Base-by-base conservation (phyloP, 2,797 vertebrate species). In the Tamandua tetradactyla region DNA sequence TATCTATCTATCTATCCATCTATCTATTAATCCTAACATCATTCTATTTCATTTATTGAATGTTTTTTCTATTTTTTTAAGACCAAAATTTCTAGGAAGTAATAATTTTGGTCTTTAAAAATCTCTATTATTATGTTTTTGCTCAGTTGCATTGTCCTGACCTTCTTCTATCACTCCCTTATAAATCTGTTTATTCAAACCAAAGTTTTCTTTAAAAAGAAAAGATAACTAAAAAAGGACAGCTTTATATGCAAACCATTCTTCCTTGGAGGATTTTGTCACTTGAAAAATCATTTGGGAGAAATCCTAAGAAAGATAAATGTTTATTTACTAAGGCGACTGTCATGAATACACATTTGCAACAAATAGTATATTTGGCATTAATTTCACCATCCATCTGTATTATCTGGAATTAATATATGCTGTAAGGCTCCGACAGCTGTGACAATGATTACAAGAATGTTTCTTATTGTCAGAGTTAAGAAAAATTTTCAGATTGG, bases 201-300 rank as follows among this genome's bases (percentile, higher is more conserved):
- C 32, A 75, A 7, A 91, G 74, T 83, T 35, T 71, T 95, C 88
- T 94, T 78, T 76, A 80, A 68, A 68, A 79, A 15, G 25, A 80
- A 92, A 92, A 68, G 1, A 83, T 72, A 78, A 32, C 32, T 42
- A 1, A 0, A 35, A 82, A 86, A 52, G 40, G 85, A 86, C 37
- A 72, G 11, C 15, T 64, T 85, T 49, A 11, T 27, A 12, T 52
- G 35, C 72, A 23, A 25, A 20, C 23, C 69, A 2, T 7, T 68
- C 35, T 74, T 87, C 42, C 11, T 6, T 82, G 22, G 55, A 82
- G 30, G 23, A 44, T 12, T 78, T 52, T 71, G 35, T n/a, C 49
- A 80, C 72, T 42, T 95, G 22, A 47, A 88, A 92, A 95, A 37
- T 72, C 82, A 74, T 81, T 81, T 37, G 13, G 30, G 30, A 71